Percentiles rank a stretch among this genome's conserved stretches.
Evolutionary conservation across 1,140 invertebrate species (phyloP).

Genomic region (Latrodectus geometricus): DNA sequence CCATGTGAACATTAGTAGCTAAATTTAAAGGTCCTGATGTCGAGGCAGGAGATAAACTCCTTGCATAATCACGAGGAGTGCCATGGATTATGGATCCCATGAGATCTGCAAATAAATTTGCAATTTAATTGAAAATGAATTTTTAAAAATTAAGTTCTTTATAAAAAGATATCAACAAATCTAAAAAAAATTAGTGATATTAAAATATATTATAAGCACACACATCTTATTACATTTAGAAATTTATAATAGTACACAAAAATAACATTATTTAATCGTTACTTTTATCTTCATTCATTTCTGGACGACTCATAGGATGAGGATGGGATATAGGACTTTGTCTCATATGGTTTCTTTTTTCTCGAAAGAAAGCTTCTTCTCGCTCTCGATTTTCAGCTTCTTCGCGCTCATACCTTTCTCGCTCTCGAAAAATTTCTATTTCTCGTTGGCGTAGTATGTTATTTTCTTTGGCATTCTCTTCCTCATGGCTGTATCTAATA

Average conservation of each 20-base stretch:
- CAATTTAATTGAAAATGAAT: no score
- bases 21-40: slow-evolving; percentile 55
- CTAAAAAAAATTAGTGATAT: no score
- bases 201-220: no score
- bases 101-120: background rate
- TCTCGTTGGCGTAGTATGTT: slow-evolving; percentile 23
- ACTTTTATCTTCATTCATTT: slow-evolving; percentile 50
- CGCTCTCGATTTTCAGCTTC: slow-evolving; percentile 35
- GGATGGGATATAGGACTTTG: slow-evolving; percentile 35
- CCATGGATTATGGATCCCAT: slow-evolving; percentile 59
- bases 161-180: no score
- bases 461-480: slow-evolving; percentile 19
- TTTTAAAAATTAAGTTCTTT: no score
- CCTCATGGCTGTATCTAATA: slow-evolving; percentile 26
- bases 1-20: slow-evolving; percentile 25
- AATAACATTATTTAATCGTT: no score
- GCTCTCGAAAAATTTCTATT: slow-evolving; percentile 10
- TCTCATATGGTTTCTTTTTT: slow-evolving; percentile 26
- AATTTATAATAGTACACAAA: no score
- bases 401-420: slow-evolving; percentile 23
- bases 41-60: slow-evolving; percentile 22
- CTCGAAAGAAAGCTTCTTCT: slow-evolving; percentile 33
- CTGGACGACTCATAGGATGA: slow-evolving; percentile 4
- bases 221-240: no score
- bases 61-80: slow-evolving; percentile 51